phyloP scores from a whole-genome alignment of 2,113 vertebrate species.

The Platysteira castanea region DNA sequence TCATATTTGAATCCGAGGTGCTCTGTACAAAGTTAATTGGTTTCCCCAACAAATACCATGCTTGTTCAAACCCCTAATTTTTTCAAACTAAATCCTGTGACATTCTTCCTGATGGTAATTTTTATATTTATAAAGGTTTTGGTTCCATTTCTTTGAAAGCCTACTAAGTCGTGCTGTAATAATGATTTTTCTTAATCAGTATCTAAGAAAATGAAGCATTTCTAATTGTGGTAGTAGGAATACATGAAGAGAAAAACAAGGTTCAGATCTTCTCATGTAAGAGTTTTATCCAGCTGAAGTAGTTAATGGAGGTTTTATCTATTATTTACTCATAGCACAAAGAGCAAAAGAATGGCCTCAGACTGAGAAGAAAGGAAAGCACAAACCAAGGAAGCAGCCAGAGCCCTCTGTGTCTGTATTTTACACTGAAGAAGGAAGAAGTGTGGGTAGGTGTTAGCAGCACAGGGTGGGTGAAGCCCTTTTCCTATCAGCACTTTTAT shows the following conservation, averaged over 20 bases:
- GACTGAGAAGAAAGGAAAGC: neutral
- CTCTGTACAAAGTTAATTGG: neutral
- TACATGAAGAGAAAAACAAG: neutral
- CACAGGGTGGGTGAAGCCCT: neutral
- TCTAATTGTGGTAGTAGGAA: neutral
- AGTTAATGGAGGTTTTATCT: neutral
- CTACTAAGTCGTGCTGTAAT: neutral
- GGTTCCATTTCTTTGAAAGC: neutral
- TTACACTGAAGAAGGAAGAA: slow-evolving; percentile 69
- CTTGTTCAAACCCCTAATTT: neutral
- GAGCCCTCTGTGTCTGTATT: slow-evolving; percentile 57
- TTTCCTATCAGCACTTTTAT: neutral
- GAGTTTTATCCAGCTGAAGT: neutral
- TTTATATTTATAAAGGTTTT: neutral
- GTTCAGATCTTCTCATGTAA: neutral
- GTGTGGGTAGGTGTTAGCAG: slow-evolving; percentile 61
- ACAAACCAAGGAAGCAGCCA: slow-evolving; percentile 13
- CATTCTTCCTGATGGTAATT: neutral
- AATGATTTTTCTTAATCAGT: neutral
- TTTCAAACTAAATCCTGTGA: neutral
- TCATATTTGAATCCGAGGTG: neutral
- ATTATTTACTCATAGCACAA: slow-evolving; percentile 25
- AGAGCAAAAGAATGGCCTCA: neutral
- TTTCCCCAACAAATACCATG: neutral
- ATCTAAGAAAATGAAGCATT: neutral